Percentiles rank a stretch among this genome's conserved stretches.
These are phyloP conservation scores for Bombyx huttoni DNA, from an alignment of 2,888 invertebrate species.

Conservation along the genomic window DNA sequence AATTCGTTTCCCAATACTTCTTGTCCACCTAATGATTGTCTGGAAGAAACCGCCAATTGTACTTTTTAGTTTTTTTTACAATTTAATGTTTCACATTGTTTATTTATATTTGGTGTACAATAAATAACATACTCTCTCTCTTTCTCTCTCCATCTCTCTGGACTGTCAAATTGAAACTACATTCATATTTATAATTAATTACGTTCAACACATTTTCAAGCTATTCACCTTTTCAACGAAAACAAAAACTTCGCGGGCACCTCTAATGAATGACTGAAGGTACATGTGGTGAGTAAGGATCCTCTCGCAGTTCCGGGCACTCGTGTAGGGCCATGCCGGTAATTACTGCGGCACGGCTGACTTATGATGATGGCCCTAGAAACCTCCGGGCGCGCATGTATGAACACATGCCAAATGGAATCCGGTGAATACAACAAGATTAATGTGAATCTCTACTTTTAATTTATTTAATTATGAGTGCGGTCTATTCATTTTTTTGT, in stretches of 20 bases:
- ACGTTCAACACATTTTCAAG: neutral
- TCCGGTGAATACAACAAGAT: neutral
- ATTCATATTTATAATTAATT: too few species aligned
- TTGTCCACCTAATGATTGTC: too few species aligned
- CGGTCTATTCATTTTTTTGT: neutral
- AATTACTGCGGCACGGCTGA: slow-evolving; percentile 10
- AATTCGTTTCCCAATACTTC: too few species aligned
- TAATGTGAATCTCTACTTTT: neutral
- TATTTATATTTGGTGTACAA: too few species aligned
- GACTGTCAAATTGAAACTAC: too few species aligned
- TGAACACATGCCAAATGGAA: slow-evolving; percentile 3
- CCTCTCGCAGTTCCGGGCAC: neutral
- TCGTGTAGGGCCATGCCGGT: slow-evolving; percentile 6
- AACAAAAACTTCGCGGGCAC: neutral
- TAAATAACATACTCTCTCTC: too few species aligned
- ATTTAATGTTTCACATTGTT: too few species aligned
- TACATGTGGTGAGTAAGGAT: neutral
- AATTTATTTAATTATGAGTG: too few species aligned
- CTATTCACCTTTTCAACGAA: neutral
- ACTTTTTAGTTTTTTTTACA: too few species aligned
- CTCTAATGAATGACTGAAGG: neutral
- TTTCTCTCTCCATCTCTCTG: too few species aligned
- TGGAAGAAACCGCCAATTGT: too few species aligned
- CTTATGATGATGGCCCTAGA: slow-evolving; percentile 12
- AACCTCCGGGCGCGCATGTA: neutral